These are phyloP conservation scores for Cettia cetti DNA, from an alignment of 2,113 vertebrate species.

Conservation along the genomic window DNA sequence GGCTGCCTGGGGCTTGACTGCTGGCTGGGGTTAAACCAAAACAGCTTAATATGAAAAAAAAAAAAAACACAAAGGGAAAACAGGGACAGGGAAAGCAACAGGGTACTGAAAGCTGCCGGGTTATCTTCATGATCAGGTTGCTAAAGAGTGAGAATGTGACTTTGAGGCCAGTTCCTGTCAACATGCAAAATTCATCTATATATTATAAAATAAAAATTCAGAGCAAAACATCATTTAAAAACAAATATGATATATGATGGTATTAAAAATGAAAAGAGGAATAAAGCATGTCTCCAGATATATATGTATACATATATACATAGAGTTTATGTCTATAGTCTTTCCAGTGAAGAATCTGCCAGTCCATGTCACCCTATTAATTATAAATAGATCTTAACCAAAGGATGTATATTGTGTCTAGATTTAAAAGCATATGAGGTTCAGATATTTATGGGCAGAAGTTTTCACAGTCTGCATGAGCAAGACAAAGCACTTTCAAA, in stretches of 20 bases:
- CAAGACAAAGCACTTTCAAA: constrained; percentile 50
- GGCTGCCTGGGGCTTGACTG: not conserved
- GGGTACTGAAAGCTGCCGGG: not conserved
- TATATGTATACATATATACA: not conserved
- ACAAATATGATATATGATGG: not conserved
- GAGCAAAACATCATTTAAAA: constrained; percentile 15
- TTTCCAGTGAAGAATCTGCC: constrained; percentile 22
- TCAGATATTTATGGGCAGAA: constrained; percentile 58
- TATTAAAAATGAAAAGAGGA: constrained; percentile 34
- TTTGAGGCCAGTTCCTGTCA: not conserved
- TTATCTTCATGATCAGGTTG: not conserved
- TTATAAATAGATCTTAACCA: constrained; percentile 54
- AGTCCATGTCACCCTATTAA: constrained; percentile 14
- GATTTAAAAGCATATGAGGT: constrained; percentile 48
- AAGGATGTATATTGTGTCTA: constrained; percentile 43
- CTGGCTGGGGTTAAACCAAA: not conserved
- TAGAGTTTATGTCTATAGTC: not conserved
- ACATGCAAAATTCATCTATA: not conserved
- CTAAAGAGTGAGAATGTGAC: not conserved
- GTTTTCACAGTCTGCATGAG: constrained; percentile 26
- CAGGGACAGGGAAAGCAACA: not conserved
- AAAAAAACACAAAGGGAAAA: not conserved
- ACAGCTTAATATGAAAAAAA: not conserved
- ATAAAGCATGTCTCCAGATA: not conserved
- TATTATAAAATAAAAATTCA: constrained; percentile 18